Evolutionary conservation across 64 coral and sea anemone species (phyloP), one percentile per base, ranked within the genome.

Genomic region (Montipora efflorescens): DNA sequence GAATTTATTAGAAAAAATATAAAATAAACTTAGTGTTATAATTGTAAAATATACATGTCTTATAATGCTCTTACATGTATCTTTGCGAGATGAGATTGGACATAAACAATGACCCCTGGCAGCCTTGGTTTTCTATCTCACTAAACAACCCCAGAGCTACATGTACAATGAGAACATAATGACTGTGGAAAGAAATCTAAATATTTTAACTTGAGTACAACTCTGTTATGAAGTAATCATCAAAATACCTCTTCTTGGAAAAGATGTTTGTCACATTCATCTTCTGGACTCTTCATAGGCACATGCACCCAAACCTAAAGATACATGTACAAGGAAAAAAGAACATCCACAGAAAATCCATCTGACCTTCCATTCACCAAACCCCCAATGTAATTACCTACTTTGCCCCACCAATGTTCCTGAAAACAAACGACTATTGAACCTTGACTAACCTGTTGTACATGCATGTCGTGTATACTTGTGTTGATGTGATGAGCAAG

Each of bases 241-340:
- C 9, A 75, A 4, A 48, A 73, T 94, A 91, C 79, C 74, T 96
- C 79, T n/a, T 91, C 88, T 87, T 94, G 94, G 92, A 99, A 99
- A 21, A 99, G 72, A 44, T 89, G 46, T 44, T 92, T 94, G 55
- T 99, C 97, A 59, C 91, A 21, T 19, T 80, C 80, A 20, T 92
- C 92, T 49, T 93, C 92, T 68, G 92, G 95, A 28, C 57, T 73
- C 36, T 4, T 84, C 97, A 99, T 99, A 62, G 97, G 94, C 13
- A 99, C 91, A 59, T 91, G 77, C 46, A 96, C 76, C 97, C 97
- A 99, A 3, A 96, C 81, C 97, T 99, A 83, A 12, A 81, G 55
- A 87, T 19, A 71, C 46, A 69, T 8, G 53, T 57, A 8, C 53
- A 57, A 57, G 53, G 61, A 12, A 78, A 74, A 51, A 70, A 78